Conservation (phyloP, 2,113 vertebrate species). For the Rhombomys opimus region DNA sequence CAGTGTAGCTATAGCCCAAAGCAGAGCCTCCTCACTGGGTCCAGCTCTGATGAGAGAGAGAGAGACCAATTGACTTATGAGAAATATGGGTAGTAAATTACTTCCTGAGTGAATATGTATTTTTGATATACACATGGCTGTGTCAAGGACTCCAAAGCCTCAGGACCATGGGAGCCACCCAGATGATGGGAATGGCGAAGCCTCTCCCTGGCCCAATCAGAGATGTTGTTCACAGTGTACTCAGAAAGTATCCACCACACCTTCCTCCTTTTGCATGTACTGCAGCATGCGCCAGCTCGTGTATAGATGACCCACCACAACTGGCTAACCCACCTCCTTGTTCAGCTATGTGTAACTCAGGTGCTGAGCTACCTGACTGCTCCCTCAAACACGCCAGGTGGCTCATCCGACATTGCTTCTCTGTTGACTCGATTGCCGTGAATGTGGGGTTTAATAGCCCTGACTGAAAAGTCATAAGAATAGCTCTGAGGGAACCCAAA, state of each 20-base stretch:
- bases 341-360: background rate
- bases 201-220: background rate
- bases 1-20: background rate
- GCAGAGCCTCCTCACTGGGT: background rate
- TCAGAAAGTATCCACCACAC: background rate
- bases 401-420: background rate
- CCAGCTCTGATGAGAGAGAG: background rate
- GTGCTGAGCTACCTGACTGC: background rate
- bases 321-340: background rate
- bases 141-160: background rate
- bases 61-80: background rate
- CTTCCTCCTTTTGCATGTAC: background rate
- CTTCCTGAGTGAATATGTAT: background rate
- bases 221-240: background rate
- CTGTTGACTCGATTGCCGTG: background rate
- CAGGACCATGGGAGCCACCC: background rate
- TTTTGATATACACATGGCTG: background rate
- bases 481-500: background rate
- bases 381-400: background rate
- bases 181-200: background rate
- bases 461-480: background rate
- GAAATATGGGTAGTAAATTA: background rate
- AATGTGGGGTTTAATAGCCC: background rate
- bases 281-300: background rate
- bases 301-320: background rate